Evolutionary conservation across 2,797 vertebrate species (phyloP).

Genomic region (Sebastes flavidus): DNA sequence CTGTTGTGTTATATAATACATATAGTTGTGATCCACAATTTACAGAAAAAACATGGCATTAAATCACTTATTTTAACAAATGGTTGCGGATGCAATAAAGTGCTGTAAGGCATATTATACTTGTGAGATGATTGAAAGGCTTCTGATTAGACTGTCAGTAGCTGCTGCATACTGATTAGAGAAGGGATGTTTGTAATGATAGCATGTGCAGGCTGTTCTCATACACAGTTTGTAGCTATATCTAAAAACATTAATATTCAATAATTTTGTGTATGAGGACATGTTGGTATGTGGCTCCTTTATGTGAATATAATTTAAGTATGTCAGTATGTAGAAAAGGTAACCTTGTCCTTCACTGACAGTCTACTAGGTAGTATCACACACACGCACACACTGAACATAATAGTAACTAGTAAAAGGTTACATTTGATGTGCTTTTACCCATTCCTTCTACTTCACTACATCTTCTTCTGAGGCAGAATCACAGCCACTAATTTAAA

Average conservation of each 20-base stretch:
- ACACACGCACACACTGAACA: too few relatives aligned
- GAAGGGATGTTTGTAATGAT: neutral
- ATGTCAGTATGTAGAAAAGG: neutral
- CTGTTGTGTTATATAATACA: neutral
- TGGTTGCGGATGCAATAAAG: neutral
- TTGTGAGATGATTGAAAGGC: neutral
- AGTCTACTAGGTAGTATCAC: neutral
- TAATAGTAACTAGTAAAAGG: neutral
- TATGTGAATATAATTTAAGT: too few relatives aligned
- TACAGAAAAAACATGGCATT: neutral
- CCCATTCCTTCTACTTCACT: neutral
- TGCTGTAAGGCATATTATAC: neutral
- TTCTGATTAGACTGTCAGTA: neutral
- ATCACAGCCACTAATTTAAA: conserved; percentile 68
- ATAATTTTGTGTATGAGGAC: neutral
- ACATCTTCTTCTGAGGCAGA: conserved; percentile 1
- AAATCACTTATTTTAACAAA: neutral
- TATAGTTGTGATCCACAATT: neutral
- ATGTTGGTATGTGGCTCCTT: too few relatives aligned
- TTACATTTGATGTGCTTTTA: neutral
- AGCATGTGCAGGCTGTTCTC: neutral
- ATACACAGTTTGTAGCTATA: neutral
- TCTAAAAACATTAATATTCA: neutral
- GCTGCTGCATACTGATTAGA: neutral
- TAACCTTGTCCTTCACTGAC: neutral